Base-by-base conservation (phyloP, 2,797 vertebrate genomes). In the Alexandromys oeconomus region DNA sequence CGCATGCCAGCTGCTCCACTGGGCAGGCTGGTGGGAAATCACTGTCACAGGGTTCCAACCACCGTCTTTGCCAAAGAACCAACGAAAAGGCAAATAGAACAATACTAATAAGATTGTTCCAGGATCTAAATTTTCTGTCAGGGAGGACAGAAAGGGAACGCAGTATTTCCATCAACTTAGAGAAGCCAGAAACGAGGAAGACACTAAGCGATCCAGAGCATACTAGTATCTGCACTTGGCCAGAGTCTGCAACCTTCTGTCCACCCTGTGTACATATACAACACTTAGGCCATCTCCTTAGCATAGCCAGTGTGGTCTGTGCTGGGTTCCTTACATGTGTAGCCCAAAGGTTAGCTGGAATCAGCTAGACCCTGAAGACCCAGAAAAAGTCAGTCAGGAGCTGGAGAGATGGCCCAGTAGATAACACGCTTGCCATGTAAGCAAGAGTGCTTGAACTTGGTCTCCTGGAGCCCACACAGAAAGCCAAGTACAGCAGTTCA, bases 1-100 rank as follows among this genome's bases (percentile, higher is more conserved):
- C 0, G 7, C 15, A 8, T 48, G 21, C 57, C 69, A 65, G 43
- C 27, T 37, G 1, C 43, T 19, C 37, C 73, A 54, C 15, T 14
- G 40, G n/a, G 43, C 15, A 31, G 9, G 21, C 61, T 67, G 73
- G 31, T 48, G 34, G 61, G 37, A 23, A 85, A 54, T 77, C 59
- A 59, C 17, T 54, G 4, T 4, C 23, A 19, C 10, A 12, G 54
- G 40, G 21, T 40, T 34, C 27, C 10, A 51, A 37, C 73, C 9
- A 76, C 74, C 37, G 46, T 78, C 27, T 93, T 77, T 87, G 69
- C 5, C 19, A 57, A 73, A 89, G 37, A 37, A 88, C 10, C 67
- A 91, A 46, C 48, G 59, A 94, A 85, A 37, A 93, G 43, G 81
- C n/a, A 43, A 76, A 10, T 87, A 67, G 37, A 87, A 84, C 67